Base-by-base conservation (phyloP, 2,888 invertebrate genomes). In the Agrochola lychnidis region DNA sequence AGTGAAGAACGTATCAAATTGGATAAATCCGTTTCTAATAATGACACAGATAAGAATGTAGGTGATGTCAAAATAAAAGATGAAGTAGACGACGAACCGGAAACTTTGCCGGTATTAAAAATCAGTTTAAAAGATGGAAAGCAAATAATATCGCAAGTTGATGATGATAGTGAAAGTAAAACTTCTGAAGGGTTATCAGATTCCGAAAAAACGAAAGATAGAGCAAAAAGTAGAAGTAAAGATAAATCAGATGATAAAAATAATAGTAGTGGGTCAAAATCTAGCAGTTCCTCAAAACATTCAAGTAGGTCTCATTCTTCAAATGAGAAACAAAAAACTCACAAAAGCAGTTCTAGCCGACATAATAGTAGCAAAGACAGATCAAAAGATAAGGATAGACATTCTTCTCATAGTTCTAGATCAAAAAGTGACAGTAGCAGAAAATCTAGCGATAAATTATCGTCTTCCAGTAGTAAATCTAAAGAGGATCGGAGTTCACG, bases 121-220 rank as follows among this genome's bases (percentile, higher is more conserved):
- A 97, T 98, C 87, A 97, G 97, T 56, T 96, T 98, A 78, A 98
- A 98, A 90, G 98, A 98, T 94, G 98, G 98, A 25, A 98, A 98
- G 94, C 97, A 98, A 93, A 97, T 97, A 67, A 94, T 98, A 89
- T 97, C 97, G 12, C 97, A 97, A 94, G 96, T 97, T 81, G 97
- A 95, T 83, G 95, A 95, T 82, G 95, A 95, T 79, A 91, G 79
- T 81, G 94, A 93, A 83, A 91, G 84, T 83, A 94, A 94, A 88
- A 90, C 91, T 77, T 92, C 91, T 59, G 94, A 94, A 86, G 92
- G 91, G 70, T 81, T 87, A 73, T 91, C 89, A 57, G 94, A 93
- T 84, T 93, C 94, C 72, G 91, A 92, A 62, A 94, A 93, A 89
- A 79, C 89, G 25, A 95, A 95, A 87, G 94, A 95, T 62, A 94